Conservation (phyloP, 2,888 invertebrate genomes). For the Eristalis intricaria region DNA sequence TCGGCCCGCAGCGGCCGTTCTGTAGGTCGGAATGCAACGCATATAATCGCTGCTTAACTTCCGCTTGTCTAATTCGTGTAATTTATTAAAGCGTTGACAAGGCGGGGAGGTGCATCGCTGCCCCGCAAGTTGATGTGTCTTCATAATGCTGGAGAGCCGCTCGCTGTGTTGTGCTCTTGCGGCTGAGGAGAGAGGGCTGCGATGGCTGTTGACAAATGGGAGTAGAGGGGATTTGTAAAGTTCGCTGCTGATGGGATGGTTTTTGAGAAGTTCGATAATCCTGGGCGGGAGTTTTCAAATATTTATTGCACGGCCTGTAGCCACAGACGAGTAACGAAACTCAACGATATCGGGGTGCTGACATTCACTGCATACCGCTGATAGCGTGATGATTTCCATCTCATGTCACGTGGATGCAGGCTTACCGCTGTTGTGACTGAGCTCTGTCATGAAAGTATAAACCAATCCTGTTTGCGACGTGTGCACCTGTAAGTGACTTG, state of each 20-base stretch:
- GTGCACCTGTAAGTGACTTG: too few species aligned
- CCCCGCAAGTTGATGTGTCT: neutral
- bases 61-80: slow-evolving; percentile 58
- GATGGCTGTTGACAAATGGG: neutral
- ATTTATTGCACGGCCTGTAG: too few species aligned
- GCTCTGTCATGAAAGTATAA: too few species aligned
- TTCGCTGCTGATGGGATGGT: neutral
- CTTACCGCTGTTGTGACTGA: too few species aligned
- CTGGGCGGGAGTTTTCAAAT: neutral
- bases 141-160: neutral
- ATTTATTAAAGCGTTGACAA: slow-evolving; percentile 51
- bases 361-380: too few species aligned
- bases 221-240: neutral
- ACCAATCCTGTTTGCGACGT: too few species aligned
- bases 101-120: slow-evolving; percentile 9
- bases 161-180: neutral
- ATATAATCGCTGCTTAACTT: slow-evolving; percentile 59
- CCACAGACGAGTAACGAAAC: too few species aligned
- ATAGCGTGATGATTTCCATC: too few species aligned
- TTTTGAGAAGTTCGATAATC: neutral
- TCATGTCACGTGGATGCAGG: too few species aligned
- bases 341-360: too few species aligned
- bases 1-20: neutral
- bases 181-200: neutral
- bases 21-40: neutral